Base-by-base conservation (phyloP, 2,888 invertebrate genomes). In the Chaetogeoica ovagalla region DNA sequence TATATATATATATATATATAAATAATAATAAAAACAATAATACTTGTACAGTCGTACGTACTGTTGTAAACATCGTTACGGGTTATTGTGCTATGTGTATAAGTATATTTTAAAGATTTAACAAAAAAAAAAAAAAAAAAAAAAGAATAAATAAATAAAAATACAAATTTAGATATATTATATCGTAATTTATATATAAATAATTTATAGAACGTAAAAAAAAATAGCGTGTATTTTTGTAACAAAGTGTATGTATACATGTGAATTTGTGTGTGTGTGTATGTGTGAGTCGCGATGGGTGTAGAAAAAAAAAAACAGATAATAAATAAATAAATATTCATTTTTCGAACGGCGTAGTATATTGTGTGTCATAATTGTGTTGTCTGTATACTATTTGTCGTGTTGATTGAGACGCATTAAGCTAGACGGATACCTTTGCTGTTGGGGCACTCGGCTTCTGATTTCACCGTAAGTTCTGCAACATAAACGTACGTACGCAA, bases 371-470 rank as follows among this genome's bases (percentile, higher is more conserved):
- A 30, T 30, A n/a, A 30, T 30, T 30, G 30, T 43, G 43, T 43
- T 43, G 39, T 39, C 39, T n/a, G n/a, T n/a, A 30, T 30, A 30
- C 30, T 30, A 30, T 30, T 30, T 30, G 4, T 30, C 1, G 30
- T 30, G 43, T 43, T 55, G 74, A 74, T 65, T 57, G 57, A 55
- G 48, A 72, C 21, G 81, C 21, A 43, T 79, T 82, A 83, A 59
- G 81, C 77, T 39, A 83, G 81, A 73, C 82, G 82, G 74, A 83
- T 82, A 79, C 83, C 82, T 63, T 81, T 82, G 60, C 82, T 81
- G 65, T 81, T 81, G 6, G 82, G 82, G 59, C 83, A 83, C 65
- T 83, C 83, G 43, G 79, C 39, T 6, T 83, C 82, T 23, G 30
- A 55, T 65, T 83, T 82, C 81, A 82, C 81, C 0, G 81, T 68